Base-by-base conservation (phyloP, 2,797 vertebrate species). In the Psittacula derbiana region DNA sequence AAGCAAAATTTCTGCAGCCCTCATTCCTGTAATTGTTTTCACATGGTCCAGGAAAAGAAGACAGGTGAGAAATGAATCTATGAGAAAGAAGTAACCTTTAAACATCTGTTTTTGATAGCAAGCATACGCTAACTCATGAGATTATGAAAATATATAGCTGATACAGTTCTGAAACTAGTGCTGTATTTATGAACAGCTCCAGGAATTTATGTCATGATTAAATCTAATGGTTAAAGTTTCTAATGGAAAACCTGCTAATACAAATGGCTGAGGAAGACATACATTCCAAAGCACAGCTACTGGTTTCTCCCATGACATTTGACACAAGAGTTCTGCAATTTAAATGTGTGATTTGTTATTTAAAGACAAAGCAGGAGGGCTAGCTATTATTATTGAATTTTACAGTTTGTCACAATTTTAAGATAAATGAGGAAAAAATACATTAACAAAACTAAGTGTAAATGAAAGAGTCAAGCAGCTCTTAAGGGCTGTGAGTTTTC, bases 161-260 rank as follows among this genome's bases (percentile, higher is more conserved):
- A 36, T 80, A 36, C 28, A 38, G n/a, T 76, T 85, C 60, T 85
- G 73, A 78, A 94, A 92, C 90, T 28, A 52, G 31, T 47, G 47
- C 33, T 76, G 21, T 66, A 71, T 73, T 93, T 95, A 76, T 76
- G 78, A 94, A 78, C 52, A 95, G 55, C 49, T 89, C 64, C 8
- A 4, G 41, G 74, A 82, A 25, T 80, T 95, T 53, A 65, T 50
- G 64, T 16, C 9, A 11, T 74, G 52, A 80, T 91, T 94, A 85
- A 89, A 81, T 76, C 40, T 62, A 70, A 19, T 43, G 33, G 85
- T 86, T 87, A 82, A 73, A 65, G 20, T 82, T 89, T 82, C 75
- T 82, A 78, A 87, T 74, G 44, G 21, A 80, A 89, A 93, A 76
- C n/a, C 15, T 89, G 33, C 41, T 82, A 41, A 53, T 84, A 50